Evolutionary conservation across 2,113 vertebrate species (phyloP).

Genomic region (Spizaetus ornatus): DNA sequence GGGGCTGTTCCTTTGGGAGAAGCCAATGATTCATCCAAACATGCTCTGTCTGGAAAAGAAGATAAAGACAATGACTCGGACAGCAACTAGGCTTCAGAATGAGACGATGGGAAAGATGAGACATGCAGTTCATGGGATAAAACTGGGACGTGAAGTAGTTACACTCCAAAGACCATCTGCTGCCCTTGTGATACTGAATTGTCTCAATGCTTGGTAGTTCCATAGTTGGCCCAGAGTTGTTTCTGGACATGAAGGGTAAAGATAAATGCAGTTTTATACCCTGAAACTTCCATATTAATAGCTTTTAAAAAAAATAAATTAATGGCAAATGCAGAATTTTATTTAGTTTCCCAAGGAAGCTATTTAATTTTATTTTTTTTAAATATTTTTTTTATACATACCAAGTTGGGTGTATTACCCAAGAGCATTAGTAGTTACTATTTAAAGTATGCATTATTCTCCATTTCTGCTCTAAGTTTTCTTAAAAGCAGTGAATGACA

Average conservation of each 20-base stretch:
- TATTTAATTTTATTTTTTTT: not conserved
- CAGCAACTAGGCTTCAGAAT: constrained; percentile 37
- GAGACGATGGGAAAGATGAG: not conserved
- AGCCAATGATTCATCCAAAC: not conserved
- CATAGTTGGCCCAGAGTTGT: not conserved
- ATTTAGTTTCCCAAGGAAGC: constrained; percentile 41
- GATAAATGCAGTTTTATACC: not conserved
- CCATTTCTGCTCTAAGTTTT: not conserved
- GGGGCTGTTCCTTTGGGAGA: constrained; percentile 82
- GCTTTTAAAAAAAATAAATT: not conserved
- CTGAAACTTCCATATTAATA: not conserved
- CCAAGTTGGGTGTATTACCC: not conserved
- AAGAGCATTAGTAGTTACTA: not conserved
- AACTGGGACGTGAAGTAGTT: not conserved
- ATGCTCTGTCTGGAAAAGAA: not conserved
- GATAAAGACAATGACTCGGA: not conserved
- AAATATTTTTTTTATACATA: not conserved
- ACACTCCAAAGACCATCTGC: not conserved
- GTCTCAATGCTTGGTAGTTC: not conserved
- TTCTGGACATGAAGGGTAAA: not conserved
- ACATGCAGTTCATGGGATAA: not conserved
- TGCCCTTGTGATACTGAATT: not conserved
- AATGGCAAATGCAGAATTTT: not conserved
- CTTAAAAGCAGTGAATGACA: not conserved
- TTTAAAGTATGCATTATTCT: not conserved